Conservation (phyloP, 2,113 vertebrate genomes). For the Athene noctua region DNA sequence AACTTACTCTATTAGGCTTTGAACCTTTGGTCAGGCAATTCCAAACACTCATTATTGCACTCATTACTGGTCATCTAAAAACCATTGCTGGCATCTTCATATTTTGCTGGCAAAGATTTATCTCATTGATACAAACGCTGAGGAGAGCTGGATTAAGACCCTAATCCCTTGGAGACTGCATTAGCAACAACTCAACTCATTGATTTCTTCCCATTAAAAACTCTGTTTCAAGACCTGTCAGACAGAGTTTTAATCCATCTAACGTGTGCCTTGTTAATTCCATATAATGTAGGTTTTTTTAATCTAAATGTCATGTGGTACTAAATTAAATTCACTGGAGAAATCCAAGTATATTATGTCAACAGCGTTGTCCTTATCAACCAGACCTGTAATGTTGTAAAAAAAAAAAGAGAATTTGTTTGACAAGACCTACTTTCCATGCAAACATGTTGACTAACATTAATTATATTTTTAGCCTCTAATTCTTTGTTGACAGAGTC, state of each 20-base stretch:
- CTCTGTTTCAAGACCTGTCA: background rate
- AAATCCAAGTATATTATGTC: background rate
- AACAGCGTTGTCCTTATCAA: background rate
- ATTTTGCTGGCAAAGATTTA: background rate
- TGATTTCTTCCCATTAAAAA: constrained; percentile 22
- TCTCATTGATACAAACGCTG: background rate
- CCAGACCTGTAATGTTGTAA: background rate
- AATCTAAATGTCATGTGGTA: background rate
- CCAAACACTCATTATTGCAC: background rate
- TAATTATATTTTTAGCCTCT: background rate
- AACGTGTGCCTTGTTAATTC: background rate
- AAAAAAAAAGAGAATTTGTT: background rate
- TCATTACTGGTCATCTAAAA: background rate
- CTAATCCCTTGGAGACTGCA: background rate
- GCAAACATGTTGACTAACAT: background rate
- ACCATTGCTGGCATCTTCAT: background rate
- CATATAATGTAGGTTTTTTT: background rate
- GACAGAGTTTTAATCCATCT: constrained; percentile 9
- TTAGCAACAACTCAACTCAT: background rate
- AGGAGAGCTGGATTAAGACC: background rate
- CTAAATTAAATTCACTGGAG: background rate
- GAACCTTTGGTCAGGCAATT: background rate
- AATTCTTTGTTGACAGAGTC: background rate
- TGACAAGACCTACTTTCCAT: background rate
- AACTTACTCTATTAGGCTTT: background rate